These are phyloP conservation scores for Hemiprocne comata DNA, from an alignment of 2,113 vertebrate species.

Conservation along the genomic window DNA sequence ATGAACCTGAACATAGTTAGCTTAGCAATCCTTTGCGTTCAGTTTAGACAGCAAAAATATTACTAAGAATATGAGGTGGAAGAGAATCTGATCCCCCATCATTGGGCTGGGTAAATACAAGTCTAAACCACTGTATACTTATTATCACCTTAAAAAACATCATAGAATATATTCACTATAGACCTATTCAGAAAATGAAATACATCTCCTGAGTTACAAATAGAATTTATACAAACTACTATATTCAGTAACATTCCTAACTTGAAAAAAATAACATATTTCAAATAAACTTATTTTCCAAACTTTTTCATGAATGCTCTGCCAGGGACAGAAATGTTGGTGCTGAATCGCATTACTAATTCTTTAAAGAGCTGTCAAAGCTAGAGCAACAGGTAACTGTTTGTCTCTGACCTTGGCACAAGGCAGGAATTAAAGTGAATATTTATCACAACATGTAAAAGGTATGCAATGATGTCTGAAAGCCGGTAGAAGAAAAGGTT, in stretches of 20 bases:
- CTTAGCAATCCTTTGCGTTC: neutral
- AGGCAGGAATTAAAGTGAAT: conserved; percentile 25
- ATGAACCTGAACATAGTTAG: neutral
- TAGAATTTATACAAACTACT: neutral
- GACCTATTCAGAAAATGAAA: neutral
- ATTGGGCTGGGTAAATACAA: neutral
- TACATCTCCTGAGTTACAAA: neutral
- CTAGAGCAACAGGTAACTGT: conserved; percentile 13
- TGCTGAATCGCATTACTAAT: neutral
- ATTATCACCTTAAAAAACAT: neutral
- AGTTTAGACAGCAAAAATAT: neutral
- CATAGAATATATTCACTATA: neutral
- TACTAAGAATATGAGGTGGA: neutral
- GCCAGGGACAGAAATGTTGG: neutral
- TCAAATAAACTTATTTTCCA: neutral
- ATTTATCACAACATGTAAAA: conserved; percentile 58
- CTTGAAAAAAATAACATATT: neutral
- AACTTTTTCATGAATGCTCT: neutral
- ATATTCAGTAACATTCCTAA: neutral
- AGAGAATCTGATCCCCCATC: neutral
- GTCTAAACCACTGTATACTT: neutral
- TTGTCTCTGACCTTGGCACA: conserved; percentile 46
- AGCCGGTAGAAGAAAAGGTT: conserved; percentile 17
- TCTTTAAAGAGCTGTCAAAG: neutral
- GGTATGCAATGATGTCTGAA: conserved; percentile 18